Evolutionary conservation across 2,113 vertebrate species (phyloP), one percentile per base, ranked within the genome.

Genomic region (Leucopternis melanops): DNA sequence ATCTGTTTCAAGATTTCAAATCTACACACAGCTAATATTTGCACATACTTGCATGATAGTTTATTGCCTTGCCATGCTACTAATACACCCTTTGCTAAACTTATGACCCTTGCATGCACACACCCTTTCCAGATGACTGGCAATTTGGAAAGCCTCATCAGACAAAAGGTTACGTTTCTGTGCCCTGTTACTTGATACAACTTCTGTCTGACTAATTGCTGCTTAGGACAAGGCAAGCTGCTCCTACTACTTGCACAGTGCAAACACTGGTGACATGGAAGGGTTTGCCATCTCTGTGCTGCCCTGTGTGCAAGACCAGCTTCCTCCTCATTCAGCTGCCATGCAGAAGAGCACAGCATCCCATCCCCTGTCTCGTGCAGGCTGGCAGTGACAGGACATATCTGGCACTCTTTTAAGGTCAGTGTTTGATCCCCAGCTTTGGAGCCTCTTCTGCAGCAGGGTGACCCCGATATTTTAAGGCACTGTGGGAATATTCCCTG

Each of bases 1-100:
- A 91, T 96, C 94, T 95, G 79, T 88, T 94, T 95, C 94, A 95
- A 81, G 95, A 96, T 95, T 92, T 90, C 86, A 90, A 81, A 94
- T 95, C 78, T 94, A 77, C 49, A 42, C 63, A 44, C 83, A 81
- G 86, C 70, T 94, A 91, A 95, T 92, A 88, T 69, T 94, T 88
- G 72, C 77, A 52, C 80, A 61, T 44, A 67, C 63, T 94, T 89
- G 72, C 12, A 9, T 26, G 65, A 15, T n/a, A 50, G 52, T 96
- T 98, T 96, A 94, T 92, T 96, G 96, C 95, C 70, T 87, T 88
- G 69, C 71, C 71, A 36, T 29, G 27, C 74, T 91, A 36, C 89
- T 50, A 44, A 38, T 40, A 44, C 1, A 94, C 50, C 32, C 55
- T 88, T 42, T 25, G 83, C 85, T 93, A 94, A 97, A 90, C 94